phyloP scores from a whole-genome alignment of 2,888 invertebrate species.

The Panopea generosa region DNA sequence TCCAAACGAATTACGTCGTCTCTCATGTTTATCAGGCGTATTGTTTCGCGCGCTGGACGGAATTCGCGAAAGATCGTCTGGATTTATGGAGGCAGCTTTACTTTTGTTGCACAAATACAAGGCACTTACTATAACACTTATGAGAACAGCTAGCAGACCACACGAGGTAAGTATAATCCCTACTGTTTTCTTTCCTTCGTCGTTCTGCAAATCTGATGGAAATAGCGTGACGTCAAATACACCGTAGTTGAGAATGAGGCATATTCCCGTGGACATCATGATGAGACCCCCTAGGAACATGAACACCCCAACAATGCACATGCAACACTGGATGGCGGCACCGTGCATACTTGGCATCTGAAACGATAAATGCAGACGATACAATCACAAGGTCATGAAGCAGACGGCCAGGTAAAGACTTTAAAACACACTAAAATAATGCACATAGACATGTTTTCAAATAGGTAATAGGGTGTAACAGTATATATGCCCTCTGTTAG shows the following conservation, averaged over 20 bases:
- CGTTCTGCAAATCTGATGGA: constrained; percentile 75
- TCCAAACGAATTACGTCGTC: neutral
- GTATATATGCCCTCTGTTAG: too few relatives aligned
- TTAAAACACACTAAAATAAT: too few relatives aligned
- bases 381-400: too few relatives aligned
- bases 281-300: constrained; percentile 78
- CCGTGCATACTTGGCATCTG: constrained; percentile 80
- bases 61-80: constrained; percentile 56
- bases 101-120: constrained; percentile 70
- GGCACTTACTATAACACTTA: constrained; percentile 75
- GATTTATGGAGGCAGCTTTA: constrained; percentile 45
- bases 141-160: constrained; percentile 66
- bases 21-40: constrained; percentile 45
- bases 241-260: constrained; percentile 78
- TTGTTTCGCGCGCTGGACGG: constrained; percentile 46
- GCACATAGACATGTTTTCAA: too few relatives aligned
- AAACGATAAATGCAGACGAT: constrained; percentile 19
- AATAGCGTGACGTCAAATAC: constrained; percentile 74
- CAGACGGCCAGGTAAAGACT: too few relatives aligned
- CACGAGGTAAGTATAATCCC: constrained; percentile 78
- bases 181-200: constrained; percentile 77
- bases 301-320: constrained; percentile 77
- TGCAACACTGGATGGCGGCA: constrained; percentile 75
- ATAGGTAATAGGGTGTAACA: too few relatives aligned
- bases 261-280: constrained; percentile 77